Base-by-base conservation (phyloP, 2,113 vertebrate species). In the Serinus canaria region DNA sequence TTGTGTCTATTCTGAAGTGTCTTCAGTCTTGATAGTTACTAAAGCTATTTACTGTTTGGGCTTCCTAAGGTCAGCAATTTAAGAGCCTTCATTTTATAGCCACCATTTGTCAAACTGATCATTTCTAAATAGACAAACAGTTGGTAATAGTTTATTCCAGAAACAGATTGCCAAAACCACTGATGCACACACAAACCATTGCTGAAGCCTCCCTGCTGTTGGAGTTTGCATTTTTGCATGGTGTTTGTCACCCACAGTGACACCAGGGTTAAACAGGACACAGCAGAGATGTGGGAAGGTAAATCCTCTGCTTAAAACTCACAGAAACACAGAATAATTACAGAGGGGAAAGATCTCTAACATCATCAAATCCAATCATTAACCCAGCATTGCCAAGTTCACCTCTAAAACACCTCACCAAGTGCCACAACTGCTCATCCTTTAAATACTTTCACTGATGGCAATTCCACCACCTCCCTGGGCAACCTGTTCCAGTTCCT, bases 271-370 rank as follows among this genome's bases (percentile, higher is more conserved):
- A 35, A 3, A 12, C 30, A 73, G n/a, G 41, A 35, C 22, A 20
- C 16, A 44, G 18, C 16, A 23, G 15, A 31, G 3, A 37, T 0
- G 0, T 17, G 27, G 47, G 9, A 79, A 92, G 18, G n/a, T 3
- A 50, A 18, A 35, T 15, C 27, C 33, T 49, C 41, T 75, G 39
- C 14, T 69, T 43, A 39, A 46, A 66, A 66, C 43, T 13, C 27
- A 46, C 17, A 46, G 39, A 67, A 67, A 50, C 44, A 50, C 8
- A 19, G 20, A 72, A 73, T 59, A 4, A 18, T 35, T 78, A 27
- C 0, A 0, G 16, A 35, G 7, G 18, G 20, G 39, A 72, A 78
- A 46, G 37, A 25, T 16, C 27, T 39, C 19, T 18, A 39, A n/a
- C 11, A 16, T 7, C 6, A 78, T 16, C 1, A 35, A 24, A 35